Percentiles rank a stretch among this genome's conserved stretches.
phyloP scores from a whole-genome alignment of 1,140 invertebrate genomes.

The Drosophila navojoa region DNA sequence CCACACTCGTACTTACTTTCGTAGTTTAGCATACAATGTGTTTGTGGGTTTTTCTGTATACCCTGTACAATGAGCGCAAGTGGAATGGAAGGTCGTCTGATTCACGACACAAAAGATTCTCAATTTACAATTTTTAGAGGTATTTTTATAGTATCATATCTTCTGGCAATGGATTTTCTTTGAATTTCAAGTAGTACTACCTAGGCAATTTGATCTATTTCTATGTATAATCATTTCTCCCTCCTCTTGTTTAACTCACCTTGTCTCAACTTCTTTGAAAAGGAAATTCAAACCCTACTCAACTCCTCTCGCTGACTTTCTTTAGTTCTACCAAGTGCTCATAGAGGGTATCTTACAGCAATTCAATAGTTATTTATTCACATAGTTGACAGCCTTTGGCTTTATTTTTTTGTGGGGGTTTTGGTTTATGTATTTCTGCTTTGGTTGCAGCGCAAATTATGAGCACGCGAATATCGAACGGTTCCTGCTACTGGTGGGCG shows the following conservation, averaged over 20 bases:
- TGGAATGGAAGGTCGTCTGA: background rate
- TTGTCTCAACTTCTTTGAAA: no score
- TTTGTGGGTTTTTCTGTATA: conserved; percentile 66
- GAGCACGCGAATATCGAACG: conserved; percentile 79
- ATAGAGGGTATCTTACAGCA: conserved; percentile 2
- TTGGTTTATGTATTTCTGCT: conserved; percentile 37
- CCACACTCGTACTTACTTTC: conserved; percentile 50
- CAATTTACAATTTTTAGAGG: no score
- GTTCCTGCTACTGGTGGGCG: conserved; percentile 25
- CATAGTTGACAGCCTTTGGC: conserved; percentile 9
- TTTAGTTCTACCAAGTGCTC: no score
- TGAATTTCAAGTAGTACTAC: no score
- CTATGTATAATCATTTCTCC: no score
- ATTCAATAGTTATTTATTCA: background rate
- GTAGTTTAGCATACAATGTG: conserved; percentile 80
- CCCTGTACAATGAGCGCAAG: background rate
- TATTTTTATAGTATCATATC: no score
- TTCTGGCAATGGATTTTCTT: no score
- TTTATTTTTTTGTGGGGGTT: conserved; percentile 19
- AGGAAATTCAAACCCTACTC: no score
- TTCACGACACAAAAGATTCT: background rate
- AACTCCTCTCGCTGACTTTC: no score
- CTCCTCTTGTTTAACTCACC: no score
- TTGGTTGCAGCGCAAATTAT: conserved; percentile 60
- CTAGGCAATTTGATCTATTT: no score